These are phyloP conservation scores for Osmoderma eremita DNA, from an alignment of 2,888 invertebrate genomes.

Conservation along the genomic window DNA sequence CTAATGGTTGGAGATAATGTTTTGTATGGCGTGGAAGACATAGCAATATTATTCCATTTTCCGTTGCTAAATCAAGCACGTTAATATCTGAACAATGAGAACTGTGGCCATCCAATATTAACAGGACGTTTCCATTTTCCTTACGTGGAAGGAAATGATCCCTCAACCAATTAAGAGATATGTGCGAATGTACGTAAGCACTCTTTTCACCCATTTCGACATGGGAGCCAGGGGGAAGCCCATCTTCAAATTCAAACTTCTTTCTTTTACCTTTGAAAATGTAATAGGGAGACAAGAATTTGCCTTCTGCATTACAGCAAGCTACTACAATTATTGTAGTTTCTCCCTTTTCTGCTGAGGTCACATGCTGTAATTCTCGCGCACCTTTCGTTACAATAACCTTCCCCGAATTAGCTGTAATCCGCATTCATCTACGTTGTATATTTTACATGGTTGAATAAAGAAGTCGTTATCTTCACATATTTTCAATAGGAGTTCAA, in stretches of 20 bases:
- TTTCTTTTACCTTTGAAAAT: conserved; percentile 53
- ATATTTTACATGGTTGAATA: neutral
- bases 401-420: neutral
- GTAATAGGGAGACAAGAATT: conserved; percentile 51
- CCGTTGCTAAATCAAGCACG: conserved; percentile 14
- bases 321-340: conserved; percentile 54
- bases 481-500: neutral
- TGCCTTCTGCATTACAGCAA: conserved; percentile 57
- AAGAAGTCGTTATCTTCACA: neutral
- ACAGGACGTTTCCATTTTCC: conserved; percentile 49
- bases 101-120: conserved; percentile 54
- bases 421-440: neutral
- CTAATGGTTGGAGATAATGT: conserved; percentile 54
- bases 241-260: conserved; percentile 51
- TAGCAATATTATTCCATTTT: conserved; percentile 7
- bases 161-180: too few species aligned
- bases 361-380: conserved; percentile 46
- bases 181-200: conserved; percentile 48
- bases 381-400: conserved; percentile 45
- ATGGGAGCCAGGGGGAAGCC: conserved; percentile 48
- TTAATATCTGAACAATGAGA: too few species aligned
- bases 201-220: conserved; percentile 52
- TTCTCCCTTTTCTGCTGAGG: conserved; percentile 54
- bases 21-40: conserved; percentile 52
- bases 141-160: conserved; percentile 54